A percentile compares a stretch with the other conserved stretches of the same genome.
These are phyloP conservation scores for Neolamprologus falcicula DNA, from an alignment of 2,113 vertebrate genomes.

Conservation along the genomic window DNA sequence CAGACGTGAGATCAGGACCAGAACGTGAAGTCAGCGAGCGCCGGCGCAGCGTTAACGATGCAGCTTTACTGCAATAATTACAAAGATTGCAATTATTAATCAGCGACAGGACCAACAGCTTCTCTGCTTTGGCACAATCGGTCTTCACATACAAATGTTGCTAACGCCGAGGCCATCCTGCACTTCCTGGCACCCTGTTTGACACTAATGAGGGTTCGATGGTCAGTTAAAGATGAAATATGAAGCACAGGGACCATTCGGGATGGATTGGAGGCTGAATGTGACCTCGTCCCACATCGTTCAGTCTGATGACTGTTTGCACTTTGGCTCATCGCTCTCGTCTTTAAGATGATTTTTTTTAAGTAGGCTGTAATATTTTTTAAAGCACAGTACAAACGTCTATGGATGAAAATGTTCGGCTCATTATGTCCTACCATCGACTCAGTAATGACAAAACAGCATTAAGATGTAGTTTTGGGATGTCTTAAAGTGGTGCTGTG, in stretches of 20 bases:
- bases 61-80: background rate
- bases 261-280: background rate
- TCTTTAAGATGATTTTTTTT: background rate
- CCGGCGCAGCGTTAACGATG: background rate
- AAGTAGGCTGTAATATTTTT: background rate
- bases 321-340: background rate
- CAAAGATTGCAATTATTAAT: background rate
- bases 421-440: background rate
- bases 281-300: background rate
- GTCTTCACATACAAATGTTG: background rate
- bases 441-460: background rate
- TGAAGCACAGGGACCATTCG: background rate
- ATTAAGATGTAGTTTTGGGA: background rate
- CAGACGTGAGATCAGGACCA: background rate
- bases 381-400: background rate
- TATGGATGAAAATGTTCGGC: background rate
- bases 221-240: conserved; percentile 16
- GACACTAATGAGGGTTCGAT: conserved; percentile 8
- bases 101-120: background rate
- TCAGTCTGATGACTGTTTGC: background rate
- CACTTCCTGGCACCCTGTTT: background rate
- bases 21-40: background rate
- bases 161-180: background rate
- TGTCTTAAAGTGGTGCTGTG: background rate
- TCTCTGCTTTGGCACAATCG: background rate